A percentile compares a stretch with the other conserved stretches of the same genome.
These are phyloP conservation scores for Diorhabda elongata DNA, from an alignment of 1,140 invertebrate genomes.

Conservation along the genomic window DNA sequence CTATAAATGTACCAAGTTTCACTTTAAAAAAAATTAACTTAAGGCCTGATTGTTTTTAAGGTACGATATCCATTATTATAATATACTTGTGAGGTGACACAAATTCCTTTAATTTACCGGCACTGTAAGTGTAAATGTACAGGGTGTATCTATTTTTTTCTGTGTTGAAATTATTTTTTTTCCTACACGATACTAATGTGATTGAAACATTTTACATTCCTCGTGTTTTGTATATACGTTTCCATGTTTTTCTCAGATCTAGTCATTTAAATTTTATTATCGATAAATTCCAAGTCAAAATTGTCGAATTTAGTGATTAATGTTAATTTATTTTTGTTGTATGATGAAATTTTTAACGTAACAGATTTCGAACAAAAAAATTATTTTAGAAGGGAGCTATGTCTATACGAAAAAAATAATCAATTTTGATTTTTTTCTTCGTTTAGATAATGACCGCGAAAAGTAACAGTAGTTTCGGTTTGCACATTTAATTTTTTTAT, in stretches of 20 bases:
- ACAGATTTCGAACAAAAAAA: too few species aligned
- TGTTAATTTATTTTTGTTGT: too few species aligned
- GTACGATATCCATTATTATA: conserved; percentile 20
- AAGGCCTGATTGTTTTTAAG: conserved; percentile 26
- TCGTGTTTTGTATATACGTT: background rate
- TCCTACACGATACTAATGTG: background rate
- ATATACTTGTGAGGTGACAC: conserved; percentile 18
- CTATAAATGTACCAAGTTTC: conserved; percentile 29
- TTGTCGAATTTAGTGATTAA: too few species aligned
- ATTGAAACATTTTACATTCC: background rate
- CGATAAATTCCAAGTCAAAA: too few species aligned
- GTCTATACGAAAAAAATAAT: too few species aligned
- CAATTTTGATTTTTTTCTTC: too few species aligned
- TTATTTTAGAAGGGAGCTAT: too few species aligned
- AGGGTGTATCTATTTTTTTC: conserved; percentile 21
- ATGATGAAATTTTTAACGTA: too few species aligned
- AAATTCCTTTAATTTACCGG: conserved; percentile 19
- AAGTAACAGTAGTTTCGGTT: too few species aligned
- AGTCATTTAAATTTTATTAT: background rate
- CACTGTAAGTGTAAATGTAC: conserved; percentile 29
- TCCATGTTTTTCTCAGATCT: background rate
- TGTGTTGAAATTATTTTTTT: too few species aligned
- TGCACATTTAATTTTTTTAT: too few species aligned
- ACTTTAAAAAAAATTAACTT: conserved; percentile 14
- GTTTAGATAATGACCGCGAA: too few species aligned